Base-by-base conservation (phyloP, 2,888 invertebrate genomes). In the Sminthurides aquaticus region DNA sequence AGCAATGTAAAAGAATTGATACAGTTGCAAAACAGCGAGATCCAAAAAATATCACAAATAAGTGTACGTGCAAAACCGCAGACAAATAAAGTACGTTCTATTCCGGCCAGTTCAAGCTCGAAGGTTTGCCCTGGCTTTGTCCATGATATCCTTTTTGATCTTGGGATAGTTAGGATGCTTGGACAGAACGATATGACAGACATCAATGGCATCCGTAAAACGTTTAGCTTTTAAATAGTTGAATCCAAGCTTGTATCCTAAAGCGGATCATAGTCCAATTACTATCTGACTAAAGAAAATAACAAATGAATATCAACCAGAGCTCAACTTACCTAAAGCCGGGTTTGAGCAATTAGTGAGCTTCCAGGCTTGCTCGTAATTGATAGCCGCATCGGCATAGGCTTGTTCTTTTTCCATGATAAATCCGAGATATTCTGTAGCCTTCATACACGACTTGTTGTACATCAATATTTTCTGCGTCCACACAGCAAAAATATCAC, bases 381-480 rank as follows among this genome's bases (percentile, higher is more conserved):
- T 86, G 8, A 82, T 81, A 0, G 90, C 87, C 0, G 96, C 94
- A 66, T 89, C 89, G 68, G 87, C 86, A 80, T 91, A 95, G 68
- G 87, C 87, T 77, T 94, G 93, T 70, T 95, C 92, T 76, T 95
- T 95, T 79, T 98, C 98, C 25, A 89, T 85, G 70, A 98, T 84
- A 71, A 85, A 86, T 0, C 95, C 95, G 78, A 84, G 79, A 75
- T 90, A 88, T 78, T 98, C 97, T 77, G 91, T 91, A 0, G 96
- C 97, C 73, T 91, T 87, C 20, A 89, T 86, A 76, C 92, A 94
- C 0, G 93, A 91, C 79, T 90, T 88, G 77, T 93, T 92, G 76
- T 91, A 89, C 66, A 87, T 85, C 22, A 91, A 78, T 0, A 90
- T 86, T 75, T 87, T 86, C 24, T 84, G 84, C 20, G n/a, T n/a